Conservation (phyloP, 2,888 invertebrate species). For the Machimus atricapillus region DNA sequence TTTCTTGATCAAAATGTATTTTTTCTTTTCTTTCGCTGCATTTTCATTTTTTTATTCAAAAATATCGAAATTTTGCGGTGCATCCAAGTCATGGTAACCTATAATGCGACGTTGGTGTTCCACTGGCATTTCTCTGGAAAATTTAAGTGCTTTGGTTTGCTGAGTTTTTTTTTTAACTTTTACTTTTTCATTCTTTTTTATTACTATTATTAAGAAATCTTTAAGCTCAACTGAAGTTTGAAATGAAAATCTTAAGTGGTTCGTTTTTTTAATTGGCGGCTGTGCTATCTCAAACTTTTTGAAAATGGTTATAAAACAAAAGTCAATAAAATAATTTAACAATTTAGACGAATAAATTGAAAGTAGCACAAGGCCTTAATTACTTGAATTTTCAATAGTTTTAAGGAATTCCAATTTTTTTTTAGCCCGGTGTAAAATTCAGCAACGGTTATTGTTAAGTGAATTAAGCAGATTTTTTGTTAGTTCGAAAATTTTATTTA, state of each 20-base stretch:
- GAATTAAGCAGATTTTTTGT: too few relatives aligned
- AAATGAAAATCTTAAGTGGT: neutral
- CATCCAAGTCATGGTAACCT: conserved; percentile 91
- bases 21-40: neutral
- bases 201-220: neutral
- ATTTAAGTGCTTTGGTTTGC: conserved; percentile 51
- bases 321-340: neutral
- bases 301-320: neutral
- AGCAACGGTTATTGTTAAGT: neutral
- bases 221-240: neutral
- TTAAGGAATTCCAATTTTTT: too few relatives aligned
- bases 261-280: neutral
- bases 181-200: neutral
- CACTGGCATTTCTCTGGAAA: conserved; percentile 71
- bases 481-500: neutral
- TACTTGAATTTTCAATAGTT: too few relatives aligned
- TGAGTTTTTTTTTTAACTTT: conserved; percentile 13
- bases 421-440: neutral
- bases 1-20: neutral
- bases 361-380: too few relatives aligned
- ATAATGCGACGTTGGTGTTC: conserved; percentile 79
- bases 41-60: conserved; percentile 62
- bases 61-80: conserved; percentile 80
- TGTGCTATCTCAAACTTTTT: neutral
- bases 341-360: too few relatives aligned